phyloP scores from a whole-genome alignment of 2,797 vertebrate species.

The Etheostoma perlongum region DNA sequence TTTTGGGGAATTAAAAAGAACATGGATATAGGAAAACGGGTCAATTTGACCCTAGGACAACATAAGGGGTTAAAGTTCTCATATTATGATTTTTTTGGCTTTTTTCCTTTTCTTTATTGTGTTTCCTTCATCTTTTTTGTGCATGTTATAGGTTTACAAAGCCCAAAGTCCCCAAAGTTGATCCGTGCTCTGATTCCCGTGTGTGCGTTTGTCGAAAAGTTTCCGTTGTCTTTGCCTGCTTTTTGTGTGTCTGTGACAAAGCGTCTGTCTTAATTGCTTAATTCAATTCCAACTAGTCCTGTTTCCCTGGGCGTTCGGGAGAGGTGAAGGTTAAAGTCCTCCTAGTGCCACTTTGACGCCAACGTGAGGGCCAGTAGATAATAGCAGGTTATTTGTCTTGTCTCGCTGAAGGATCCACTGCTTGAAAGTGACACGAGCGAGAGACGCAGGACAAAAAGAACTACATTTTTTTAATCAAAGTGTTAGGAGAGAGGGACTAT shows the following conservation, averaged over 20 bases:
- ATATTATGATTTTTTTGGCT: too few relatives aligned
- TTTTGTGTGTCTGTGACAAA: conserved; percentile 57
- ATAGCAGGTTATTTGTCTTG: conserved; percentile 77
- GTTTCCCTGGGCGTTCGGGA: conserved; percentile 53
- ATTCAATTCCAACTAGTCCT: conserved; percentile 72
- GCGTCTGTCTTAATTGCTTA: conserved; percentile 76
- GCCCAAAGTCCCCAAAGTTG: too few relatives aligned
- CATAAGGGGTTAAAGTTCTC: too few relatives aligned
- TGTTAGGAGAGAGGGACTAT: conserved; percentile 47
- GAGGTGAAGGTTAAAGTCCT: conserved; percentile 81
- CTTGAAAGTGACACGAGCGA: conserved; percentile 62
- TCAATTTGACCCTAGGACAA: too few relatives aligned
- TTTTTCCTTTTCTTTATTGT: too few relatives aligned
- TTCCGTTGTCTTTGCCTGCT: conserved; percentile 31
- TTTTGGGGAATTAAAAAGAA: too few relatives aligned
- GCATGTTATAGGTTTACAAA: too few relatives aligned
- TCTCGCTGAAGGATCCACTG: conserved; percentile 68
- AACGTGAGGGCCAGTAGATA: conserved; percentile 72
- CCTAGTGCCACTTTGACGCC: conserved; percentile 74
- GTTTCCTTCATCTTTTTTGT: too few relatives aligned
- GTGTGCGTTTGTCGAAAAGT: conserved; percentile 10
- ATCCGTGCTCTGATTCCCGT: too few relatives aligned
- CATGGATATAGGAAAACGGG: too few relatives aligned
- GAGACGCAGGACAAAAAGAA: conserved; percentile 19
- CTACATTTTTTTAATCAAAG: conserved; percentile 32